Evolutionary conservation across 2,113 vertebrate genomes (phyloP), one percentile per base, ranked within the genome.

Genomic region (Silurus asotus): DNA sequence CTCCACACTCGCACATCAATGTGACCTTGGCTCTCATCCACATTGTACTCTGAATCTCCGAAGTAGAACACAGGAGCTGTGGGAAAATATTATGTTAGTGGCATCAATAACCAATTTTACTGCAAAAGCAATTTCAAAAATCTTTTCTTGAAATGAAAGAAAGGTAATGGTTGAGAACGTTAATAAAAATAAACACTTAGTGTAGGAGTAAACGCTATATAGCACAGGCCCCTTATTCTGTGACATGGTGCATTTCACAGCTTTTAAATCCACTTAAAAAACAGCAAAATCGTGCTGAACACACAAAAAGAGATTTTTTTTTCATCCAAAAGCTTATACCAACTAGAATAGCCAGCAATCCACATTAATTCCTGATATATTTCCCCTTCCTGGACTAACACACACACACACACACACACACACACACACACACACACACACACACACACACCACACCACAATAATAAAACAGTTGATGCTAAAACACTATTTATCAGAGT

Each of bases 51-150:
- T 1, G 91, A 69, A 5, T 93, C 94, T 0, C 96, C 96, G 37
- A 99, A 99, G 93, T 97, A 97, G 91, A 99, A 97, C 20, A 94
- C 87, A 3, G 98, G 98, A 55, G 96, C 98, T 99, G 93, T n/a
- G 56, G 28, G 90, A 75, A 75, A n/a, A 59, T 19, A 80, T 23
- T 7, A 13, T 58, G 25, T 58, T 78, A 1, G 11, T 28, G 53
- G 6, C 2, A n/a, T 65, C 58, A 53, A 7, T 81, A 14, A 65
- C 20, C 7, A 25, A 64, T 14, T 64, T 37, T 17, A 53, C 14
- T 78, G 55, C 14, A 67, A n/a, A 69, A 49, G 13, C 51, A 53
- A 37, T 37, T 59, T 56, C 1, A 1, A 64, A 9, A 49, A n/a
- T 14, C 64, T 15, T 49, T n/a, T 23, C 6, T 59, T 81, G 37